Conservation (phyloP, 2,888 invertebrate genomes). For the Megastigmus dorsalis region DNA sequence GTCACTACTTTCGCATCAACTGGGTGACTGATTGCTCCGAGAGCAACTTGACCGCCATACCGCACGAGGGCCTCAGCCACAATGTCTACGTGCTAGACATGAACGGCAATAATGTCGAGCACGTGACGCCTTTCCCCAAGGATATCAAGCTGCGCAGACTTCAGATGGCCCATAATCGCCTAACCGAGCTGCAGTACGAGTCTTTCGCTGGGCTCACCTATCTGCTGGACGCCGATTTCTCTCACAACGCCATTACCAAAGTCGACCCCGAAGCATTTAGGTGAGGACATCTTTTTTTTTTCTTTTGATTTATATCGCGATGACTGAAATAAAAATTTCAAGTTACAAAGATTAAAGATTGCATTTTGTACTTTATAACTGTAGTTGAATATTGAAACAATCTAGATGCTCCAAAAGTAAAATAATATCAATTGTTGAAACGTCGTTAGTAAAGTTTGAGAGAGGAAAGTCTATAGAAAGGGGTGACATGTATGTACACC, state of each 20-base stretch:
- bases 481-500: no score
- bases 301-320: not conserved
- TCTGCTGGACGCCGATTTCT: conserved; percentile 83
- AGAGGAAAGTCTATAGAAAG: no score
- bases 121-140: conserved; percentile 79
- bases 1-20: conserved; percentile 85
- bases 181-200: conserved; percentile 78
- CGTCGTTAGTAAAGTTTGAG: no score
- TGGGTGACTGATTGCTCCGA: conserved; percentile 87
- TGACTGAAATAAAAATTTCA: no score
- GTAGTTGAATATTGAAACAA: no score
- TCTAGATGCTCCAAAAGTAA: no score
- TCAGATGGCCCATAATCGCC: conserved; percentile 81
- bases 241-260: conserved; percentile 80
- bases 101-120: conserved; percentile 81
- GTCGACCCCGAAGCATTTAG: conserved; percentile 81
- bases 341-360: no score
- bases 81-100: conserved; percentile 84
- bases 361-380: no score
- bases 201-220: conserved; percentile 81
- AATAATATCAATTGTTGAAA: no score
- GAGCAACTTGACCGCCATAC: conserved; percentile 82
- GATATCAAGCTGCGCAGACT: conserved; percentile 82
- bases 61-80: conserved; percentile 81
- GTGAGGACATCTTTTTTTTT: conserved; percentile 72